Conservation (phyloP, 2,797 vertebrate genomes). For the Acrocephalus scirpaceus region DNA sequence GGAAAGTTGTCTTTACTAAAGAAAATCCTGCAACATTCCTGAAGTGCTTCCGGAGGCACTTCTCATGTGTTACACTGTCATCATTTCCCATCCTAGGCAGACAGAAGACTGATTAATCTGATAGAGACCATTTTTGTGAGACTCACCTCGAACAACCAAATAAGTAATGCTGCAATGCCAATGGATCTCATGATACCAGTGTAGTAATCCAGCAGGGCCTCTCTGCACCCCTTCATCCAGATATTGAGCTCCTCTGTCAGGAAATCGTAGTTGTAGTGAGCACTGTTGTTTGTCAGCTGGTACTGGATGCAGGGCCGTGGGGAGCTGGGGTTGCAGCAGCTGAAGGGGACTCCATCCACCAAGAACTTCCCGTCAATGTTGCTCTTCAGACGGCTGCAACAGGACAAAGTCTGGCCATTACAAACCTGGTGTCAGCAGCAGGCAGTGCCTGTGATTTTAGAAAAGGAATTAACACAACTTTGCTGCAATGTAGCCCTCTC, state of each 20-base stretch:
- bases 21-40: background rate
- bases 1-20: background rate
- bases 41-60: background rate
- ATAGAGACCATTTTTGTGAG: background rate
- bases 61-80: accelerated
- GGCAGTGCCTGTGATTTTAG: background rate
- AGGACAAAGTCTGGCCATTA: background rate
- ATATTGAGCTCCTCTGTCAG: constrained; percentile 88
- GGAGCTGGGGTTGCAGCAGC: constrained; percentile 90
- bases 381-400: constrained; percentile 83
- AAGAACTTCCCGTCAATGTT: constrained; percentile 89
- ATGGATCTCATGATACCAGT: constrained; percentile 86
- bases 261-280: constrained; percentile 90
- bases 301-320: constrained; percentile 91
- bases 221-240: constrained; percentile 87
- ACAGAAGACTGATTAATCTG: background rate
- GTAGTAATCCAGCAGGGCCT: constrained; percentile 88
- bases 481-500: background rate
- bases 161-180: constrained; percentile 84
- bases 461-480: background rate
- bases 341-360: constrained; percentile 89
- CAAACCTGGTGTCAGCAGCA: background rate
- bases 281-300: constrained; percentile 88
- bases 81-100: background rate
- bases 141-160: constrained; percentile 92